Conservation (phyloP, 37 sponge, comb jelly and placozoan species). For the Spongilla lacustris region DNA sequence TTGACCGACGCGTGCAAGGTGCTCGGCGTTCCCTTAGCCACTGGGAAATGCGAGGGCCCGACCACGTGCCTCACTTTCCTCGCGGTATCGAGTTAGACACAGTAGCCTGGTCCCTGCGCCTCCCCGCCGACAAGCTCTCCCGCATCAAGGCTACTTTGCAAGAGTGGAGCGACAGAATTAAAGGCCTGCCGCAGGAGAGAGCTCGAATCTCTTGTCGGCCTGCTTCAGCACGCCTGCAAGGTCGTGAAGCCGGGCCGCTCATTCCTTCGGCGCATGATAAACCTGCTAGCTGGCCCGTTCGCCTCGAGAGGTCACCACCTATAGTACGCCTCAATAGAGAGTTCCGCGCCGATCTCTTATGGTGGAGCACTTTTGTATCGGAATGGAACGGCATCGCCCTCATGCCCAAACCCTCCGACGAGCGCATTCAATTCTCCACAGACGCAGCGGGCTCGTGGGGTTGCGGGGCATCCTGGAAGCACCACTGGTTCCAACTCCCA, state of each 20-base stretch:
- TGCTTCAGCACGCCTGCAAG: neutral
- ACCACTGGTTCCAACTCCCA: constrained; percentile 35
- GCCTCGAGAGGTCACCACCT: neutral
- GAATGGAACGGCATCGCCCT: constrained; percentile 23
- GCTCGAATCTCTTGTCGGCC: constrained; percentile 7
- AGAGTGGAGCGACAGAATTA: neutral
- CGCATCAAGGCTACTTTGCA: neutral
- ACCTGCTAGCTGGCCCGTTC: neutral
- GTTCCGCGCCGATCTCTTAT: constrained; percentile 13
- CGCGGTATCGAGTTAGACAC: constrained; percentile 29
- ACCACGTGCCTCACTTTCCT: constrained; percentile 17
- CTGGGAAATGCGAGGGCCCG: constrained; percentile 18
- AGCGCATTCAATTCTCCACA: neutral
- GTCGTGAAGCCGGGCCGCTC: constrained; percentile 15
- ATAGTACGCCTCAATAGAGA: constrained; percentile 12
- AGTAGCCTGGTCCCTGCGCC: neutral
- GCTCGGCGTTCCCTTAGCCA: constrained; percentile 50
- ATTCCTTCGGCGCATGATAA: constrained; percentile 19
- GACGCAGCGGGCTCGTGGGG: constrained; percentile 41
- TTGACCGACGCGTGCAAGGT: neutral
- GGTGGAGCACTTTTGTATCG: constrained; percentile 19
- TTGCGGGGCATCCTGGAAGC: constrained; percentile 18
- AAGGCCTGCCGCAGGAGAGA: neutral
- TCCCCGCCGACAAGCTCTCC: constrained; percentile 20
- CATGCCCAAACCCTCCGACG: neutral